phyloP scores from a whole-genome alignment of 2,888 invertebrate species.

The Caenorhabditis parvicauda region DNA sequence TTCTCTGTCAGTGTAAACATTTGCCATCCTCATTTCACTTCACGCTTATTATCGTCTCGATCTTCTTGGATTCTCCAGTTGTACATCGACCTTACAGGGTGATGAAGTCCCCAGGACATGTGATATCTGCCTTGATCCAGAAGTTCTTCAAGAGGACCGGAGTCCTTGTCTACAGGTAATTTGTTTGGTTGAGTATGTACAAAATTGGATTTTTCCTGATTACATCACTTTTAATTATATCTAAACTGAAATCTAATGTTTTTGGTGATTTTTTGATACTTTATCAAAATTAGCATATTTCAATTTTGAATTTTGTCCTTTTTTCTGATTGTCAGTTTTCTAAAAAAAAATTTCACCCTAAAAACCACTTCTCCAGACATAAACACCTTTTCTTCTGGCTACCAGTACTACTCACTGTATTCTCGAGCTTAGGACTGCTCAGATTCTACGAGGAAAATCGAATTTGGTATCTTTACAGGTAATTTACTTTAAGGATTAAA shows the following conservation, averaged over 20 bases:
- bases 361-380: conserved; percentile 27
- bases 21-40: too few relatives aligned
- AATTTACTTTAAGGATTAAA: not conserved
- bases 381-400: conserved; percentile 47
- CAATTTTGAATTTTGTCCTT: not conserved
- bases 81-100: too few relatives aligned
- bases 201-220: conserved; percentile 5
- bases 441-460: conserved; percentile 50
- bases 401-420: conserved; percentile 35
- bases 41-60: too few relatives aligned
- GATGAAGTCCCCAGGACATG: conserved; percentile 50
- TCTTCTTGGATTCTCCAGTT: too few relatives aligned
- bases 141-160: conserved; percentile 44
- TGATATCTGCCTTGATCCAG: conserved; percentile 39
- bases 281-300: not conserved
- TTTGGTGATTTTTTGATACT: not conserved
- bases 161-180: conserved; percentile 43
- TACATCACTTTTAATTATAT: conserved; percentile 1
- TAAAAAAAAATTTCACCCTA: not conserved
- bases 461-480: conserved; percentile 48
- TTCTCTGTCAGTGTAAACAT: too few relatives aligned
- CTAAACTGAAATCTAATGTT: not conserved
- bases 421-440: conserved; percentile 37
- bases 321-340: not conserved
- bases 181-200: not conserved